These are phyloP conservation scores for Montipora capricornis DNA, from an alignment of 64 coral and sea anemone genomes.

Conservation along the genomic window DNA sequence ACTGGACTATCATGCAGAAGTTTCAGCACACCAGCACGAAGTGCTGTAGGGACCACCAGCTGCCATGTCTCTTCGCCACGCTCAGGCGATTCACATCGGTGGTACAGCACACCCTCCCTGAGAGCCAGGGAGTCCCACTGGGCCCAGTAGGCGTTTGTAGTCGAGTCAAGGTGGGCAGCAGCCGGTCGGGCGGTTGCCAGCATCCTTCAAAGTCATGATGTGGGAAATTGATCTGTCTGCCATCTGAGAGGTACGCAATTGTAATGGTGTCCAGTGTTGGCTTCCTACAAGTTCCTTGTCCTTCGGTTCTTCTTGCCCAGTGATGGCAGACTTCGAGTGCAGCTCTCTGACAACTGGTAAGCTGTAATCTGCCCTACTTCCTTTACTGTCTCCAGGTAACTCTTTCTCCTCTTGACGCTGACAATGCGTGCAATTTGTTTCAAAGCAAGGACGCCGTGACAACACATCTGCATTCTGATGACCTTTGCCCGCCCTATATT, in stretches of 20 bases:
- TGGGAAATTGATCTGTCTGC: neutral
- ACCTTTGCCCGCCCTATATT: too few relatives aligned
- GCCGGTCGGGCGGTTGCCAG: conserved; percentile 1
- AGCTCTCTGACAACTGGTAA: too few relatives aligned
- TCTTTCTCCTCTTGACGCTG: too few relatives aligned
- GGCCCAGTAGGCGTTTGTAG: conserved; percentile 14
- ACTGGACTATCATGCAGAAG: neutral
- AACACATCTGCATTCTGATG: too few relatives aligned
- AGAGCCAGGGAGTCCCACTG: conserved; percentile 13
- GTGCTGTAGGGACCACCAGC: neutral
- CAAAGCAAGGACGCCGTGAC: too few relatives aligned
- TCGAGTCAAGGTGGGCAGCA: neutral
- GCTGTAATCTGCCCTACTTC: too few relatives aligned
- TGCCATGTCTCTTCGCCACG: conserved; percentile 1
- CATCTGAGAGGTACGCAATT: neutral
- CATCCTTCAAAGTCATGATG: neutral
- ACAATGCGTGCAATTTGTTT: too few relatives aligned
- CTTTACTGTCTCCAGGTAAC: too few relatives aligned
- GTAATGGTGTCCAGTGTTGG: neutral
- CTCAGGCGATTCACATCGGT: neutral
- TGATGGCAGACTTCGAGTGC: too few relatives aligned
- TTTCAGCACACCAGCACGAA: neutral
- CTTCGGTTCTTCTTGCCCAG: neutral
- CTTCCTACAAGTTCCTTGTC: neutral
- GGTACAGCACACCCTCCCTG: conserved; percentile 22